These are phyloP conservation scores for Melanotaenia nigrans DNA, from an alignment of 2,797 vertebrate species.

Conservation along the genomic window DNA sequence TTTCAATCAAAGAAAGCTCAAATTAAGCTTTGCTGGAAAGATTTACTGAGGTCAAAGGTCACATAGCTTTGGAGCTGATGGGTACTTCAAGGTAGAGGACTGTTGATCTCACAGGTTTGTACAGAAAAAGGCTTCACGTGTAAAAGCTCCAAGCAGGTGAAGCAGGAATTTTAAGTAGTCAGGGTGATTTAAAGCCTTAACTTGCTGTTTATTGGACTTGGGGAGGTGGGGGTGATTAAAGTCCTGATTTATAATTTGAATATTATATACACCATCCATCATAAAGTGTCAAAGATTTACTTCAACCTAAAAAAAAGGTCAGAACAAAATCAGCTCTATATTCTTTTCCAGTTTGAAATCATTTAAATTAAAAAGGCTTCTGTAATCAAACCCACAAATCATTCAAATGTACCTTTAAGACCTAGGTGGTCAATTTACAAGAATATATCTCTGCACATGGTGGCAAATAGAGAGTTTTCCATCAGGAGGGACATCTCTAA, in stretches of 20 bases:
- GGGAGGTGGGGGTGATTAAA: background rate
- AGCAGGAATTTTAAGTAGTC: background rate
- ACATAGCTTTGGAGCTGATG: constrained; percentile 10
- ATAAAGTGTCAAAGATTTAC: background rate
- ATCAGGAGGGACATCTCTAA: constrained; percentile 10
- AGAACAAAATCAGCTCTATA: background rate
- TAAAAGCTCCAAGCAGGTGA: background rate
- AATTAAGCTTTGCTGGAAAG: background rate
- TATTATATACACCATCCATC: background rate
- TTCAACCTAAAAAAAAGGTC: background rate
- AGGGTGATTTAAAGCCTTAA: constrained; percentile 3
- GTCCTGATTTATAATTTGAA: background rate
- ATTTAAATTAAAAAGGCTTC: background rate
- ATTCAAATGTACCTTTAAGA: constrained; percentile 44
- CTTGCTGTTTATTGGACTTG: background rate
- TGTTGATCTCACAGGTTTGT: constrained; percentile 3
- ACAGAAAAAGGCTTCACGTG: background rate
- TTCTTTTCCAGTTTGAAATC: constrained; percentile 5
- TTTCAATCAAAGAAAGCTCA: background rate
- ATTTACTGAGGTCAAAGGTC: background rate
- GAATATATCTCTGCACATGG: constrained; percentile 25
- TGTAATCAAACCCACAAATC: background rate
- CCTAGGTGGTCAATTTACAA: constrained; percentile 31
- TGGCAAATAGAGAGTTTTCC: constrained; percentile 6
- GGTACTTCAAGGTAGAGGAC: constrained; percentile 5